Evolutionary conservation across 1,140 invertebrate species (phyloP), one percentile per base, ranked within the genome.

Genomic region (Eriosoma lanigerum): DNA sequence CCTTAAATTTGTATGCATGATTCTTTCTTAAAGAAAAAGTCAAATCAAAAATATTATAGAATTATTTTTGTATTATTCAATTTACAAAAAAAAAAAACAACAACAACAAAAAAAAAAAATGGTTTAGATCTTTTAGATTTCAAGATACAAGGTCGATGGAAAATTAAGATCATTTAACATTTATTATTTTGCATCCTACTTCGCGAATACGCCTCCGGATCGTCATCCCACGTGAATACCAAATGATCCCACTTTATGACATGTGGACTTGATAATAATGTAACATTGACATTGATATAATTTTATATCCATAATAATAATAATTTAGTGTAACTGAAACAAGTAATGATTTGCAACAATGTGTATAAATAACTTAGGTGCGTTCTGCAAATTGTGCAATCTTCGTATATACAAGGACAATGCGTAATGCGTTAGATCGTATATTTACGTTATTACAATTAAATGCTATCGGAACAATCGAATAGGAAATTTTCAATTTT

Each of bases 211-310:
- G 44, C 75, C 75, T 78, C 19, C 75, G n/a, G 56, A 60, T 48
- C 21, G 17, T 52, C 75, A 58, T 46, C 75, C 75, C 44, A 78
- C 75, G 62, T 46, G 4, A 15, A 56, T 38, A 26, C n/a, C 9
- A 26, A 46, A 46, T 56, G 44, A 78, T 78, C 44, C 75, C 75
- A 78, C 38, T 78, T 54, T 72, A 29, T 29, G 68, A 58, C n/a
- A 44, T 32, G 21, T 29, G 24, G 3, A 38, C 32, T 8, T 38
- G 8, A 10, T 62, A 9, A n/a, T 78, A 48, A 46, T 48, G 26
- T 68, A 78, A 78, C 75, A 78, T 78, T 78, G 75, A 78, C 75
- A 78, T 78, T 78, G 75, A 60, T 78, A 78, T 21, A 48, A n/a
- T 78, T 78, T 60, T 1, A 32, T 29, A 24, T 70, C 24, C 24